Conservation (phyloP, 2,888 invertebrate genomes). For the Exocentrus adspersus region DNA sequence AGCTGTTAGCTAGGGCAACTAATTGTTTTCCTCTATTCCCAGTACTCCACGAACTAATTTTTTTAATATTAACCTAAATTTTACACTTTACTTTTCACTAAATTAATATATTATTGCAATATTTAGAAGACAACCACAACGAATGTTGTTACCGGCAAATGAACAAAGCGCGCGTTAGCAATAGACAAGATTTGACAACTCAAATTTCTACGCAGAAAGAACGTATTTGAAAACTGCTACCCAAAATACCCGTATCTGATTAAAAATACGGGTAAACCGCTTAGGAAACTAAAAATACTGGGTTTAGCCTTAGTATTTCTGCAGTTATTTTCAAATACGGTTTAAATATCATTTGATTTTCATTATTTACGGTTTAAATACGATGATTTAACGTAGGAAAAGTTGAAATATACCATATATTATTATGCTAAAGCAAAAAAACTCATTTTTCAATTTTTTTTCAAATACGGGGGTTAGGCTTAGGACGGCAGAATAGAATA, state of each 20-base stretch:
- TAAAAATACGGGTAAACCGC: conserved; percentile 11
- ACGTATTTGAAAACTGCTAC: conserved; percentile 6
- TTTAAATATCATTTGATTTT: conserved; percentile 6
- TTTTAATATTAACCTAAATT: not conserved
- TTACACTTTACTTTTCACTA: not conserved
- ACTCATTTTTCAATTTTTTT: not conserved
- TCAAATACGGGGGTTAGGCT: conserved; percentile 6
- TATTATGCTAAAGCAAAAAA: conserved; percentile 1
- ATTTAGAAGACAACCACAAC: not conserved
- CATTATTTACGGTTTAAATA: conserved; percentile 7
- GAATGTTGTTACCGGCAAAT: not conserved
- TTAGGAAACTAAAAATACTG: conserved; percentile 14
- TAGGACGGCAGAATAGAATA: too few relatives aligned
- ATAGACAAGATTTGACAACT: not conserved
- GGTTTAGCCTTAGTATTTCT: conserved; percentile 6
- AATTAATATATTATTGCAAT: not conserved
- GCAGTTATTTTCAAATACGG: conserved; percentile 7
- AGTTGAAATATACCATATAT: not conserved
- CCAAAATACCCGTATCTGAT: not conserved
- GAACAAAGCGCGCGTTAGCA: not conserved
- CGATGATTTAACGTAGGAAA: conserved; percentile 7
- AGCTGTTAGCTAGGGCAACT: not conserved
- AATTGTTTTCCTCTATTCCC: conserved; percentile 1
- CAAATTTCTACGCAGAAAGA: not conserved
- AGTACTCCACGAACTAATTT: conserved; percentile 2